Evolutionary conservation across 2,797 vertebrate species (phyloP).

Genomic region (Alectoris magna): DNA sequence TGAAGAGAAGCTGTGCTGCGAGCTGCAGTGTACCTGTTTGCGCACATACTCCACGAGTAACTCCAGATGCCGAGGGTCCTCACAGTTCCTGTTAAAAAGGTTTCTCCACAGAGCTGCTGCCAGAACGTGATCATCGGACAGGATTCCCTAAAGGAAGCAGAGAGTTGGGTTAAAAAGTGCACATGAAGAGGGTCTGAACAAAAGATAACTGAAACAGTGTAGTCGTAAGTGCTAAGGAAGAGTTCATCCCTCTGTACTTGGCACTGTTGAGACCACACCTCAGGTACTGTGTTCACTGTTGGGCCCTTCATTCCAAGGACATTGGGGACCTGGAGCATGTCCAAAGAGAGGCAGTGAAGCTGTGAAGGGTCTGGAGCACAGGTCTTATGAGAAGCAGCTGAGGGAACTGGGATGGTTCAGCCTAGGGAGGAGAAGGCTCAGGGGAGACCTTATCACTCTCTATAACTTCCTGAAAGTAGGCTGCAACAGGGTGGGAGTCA

Average conservation of each 20-base stretch:
- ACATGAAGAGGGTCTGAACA: neutral
- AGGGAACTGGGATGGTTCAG: neutral
- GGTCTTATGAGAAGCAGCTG: no score
- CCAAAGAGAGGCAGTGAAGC: neutral
- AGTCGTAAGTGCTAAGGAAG: neutral
- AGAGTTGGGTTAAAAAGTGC: neutral
- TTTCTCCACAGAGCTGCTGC: constrained; percentile 96
- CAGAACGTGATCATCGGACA: constrained; percentile 91
- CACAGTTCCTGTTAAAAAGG: constrained; percentile 90
- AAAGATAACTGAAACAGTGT: neutral
- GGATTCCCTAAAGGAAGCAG: constrained; percentile 85
- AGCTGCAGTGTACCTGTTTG: constrained; percentile 86
- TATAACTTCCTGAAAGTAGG: neutral
- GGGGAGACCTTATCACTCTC: neutral
- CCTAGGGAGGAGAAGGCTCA: no score
- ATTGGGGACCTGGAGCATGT: neutral
- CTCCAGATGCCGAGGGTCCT: constrained; percentile 91
- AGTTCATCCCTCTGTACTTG: neutral
- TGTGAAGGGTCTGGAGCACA: neutral
- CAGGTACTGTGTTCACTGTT: neutral
- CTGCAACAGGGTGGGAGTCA: no score
- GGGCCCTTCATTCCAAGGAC: neutral
- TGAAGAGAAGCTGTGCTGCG: rapidly evolving
- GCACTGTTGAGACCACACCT: neutral
- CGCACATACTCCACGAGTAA: constrained; percentile 94